Percentiles rank a stretch among this genome's conserved stretches.
Conservation (phyloP, 2,797 vertebrate genomes). For the Acipenser transmontanus region DNA sequence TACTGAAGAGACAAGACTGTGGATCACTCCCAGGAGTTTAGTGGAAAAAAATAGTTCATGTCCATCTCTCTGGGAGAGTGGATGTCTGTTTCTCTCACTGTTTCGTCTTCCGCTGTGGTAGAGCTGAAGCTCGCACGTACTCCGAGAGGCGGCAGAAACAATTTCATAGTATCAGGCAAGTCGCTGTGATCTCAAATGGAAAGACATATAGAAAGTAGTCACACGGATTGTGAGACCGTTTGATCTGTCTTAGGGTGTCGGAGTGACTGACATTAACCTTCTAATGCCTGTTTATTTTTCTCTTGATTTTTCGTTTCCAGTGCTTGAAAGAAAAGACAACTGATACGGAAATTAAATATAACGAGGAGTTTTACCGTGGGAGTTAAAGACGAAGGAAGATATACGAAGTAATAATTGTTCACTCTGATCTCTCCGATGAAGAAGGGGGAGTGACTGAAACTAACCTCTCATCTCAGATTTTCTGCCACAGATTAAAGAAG, state of each 20-base stretch:
- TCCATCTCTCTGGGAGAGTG: conserved; percentile 72
- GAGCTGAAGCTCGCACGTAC: conserved; percentile 53
- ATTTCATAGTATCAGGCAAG: conserved; percentile 45
- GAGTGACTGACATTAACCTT: conserved; percentile 83
- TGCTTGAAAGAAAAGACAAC: neutral
- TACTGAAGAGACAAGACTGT: conserved; percentile 71
- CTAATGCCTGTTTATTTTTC: conserved; percentile 62
- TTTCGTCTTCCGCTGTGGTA: conserved; percentile 32
- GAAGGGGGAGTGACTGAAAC: conserved; percentile 67
- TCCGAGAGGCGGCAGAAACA: conserved; percentile 44
- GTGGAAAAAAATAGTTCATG: conserved; percentile 58
- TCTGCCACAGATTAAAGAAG: conserved; percentile 37
- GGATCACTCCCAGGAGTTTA: conserved; percentile 85
- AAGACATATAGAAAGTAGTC: conserved; percentile 64
- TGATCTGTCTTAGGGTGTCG: conserved; percentile 80
- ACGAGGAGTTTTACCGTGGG: neutral
- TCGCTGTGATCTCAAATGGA: conserved; percentile 44
- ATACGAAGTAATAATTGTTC: conserved; percentile 36
- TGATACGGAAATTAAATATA: neutral
- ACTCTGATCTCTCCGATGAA: conserved; percentile 34
- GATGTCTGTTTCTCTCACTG: conserved; percentile 56
- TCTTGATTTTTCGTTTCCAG: conserved; percentile 51
- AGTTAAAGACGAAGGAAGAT: conserved; percentile 33
- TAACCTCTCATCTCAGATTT: conserved; percentile 39
- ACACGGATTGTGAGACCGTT: conserved; percentile 67